Percentiles rank a stretch among this genome's conserved stretches.
Evolutionary conservation across 2,113 vertebrate genomes (phyloP).

Genomic region (Python bivittatus): DNA sequence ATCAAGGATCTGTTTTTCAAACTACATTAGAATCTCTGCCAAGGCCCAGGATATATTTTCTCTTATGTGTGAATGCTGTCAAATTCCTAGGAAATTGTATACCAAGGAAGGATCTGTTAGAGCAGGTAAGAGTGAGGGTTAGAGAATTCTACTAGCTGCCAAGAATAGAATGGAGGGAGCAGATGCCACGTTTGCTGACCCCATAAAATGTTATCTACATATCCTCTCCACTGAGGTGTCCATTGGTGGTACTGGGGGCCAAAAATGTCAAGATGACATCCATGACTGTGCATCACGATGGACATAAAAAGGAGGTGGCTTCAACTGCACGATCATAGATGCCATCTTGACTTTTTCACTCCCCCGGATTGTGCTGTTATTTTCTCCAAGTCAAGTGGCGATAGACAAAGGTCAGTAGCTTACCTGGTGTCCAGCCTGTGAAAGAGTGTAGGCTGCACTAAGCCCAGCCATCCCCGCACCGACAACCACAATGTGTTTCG

Average conservation of each 20-base stretch:
- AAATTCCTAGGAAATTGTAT: too few relatives aligned
- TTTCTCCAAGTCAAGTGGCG: neutral
- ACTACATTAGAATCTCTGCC: neutral
- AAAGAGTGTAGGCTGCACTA: conserved; percentile 45
- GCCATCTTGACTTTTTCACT: neutral
- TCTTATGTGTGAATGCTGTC: neutral
- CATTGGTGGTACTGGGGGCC: neutral
- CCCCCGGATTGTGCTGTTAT: neutral
- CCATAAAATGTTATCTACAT: neutral
- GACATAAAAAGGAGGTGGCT: neutral
- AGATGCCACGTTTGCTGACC: neutral
- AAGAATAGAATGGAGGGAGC: neutral
- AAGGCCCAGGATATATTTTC: neutral
- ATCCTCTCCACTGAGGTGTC: neutral
- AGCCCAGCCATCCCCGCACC: conserved; percentile 60
- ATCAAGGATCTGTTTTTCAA: neutral
- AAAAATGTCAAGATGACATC: neutral
- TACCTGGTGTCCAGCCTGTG: conserved; percentile 56
- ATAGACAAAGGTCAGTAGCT: neutral
- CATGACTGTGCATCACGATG: neutral
- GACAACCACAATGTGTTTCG: conserved; percentile 49
- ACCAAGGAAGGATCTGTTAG: neutral
- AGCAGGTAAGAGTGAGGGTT: neutral
- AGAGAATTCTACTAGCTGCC: neutral
- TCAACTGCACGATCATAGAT: neutral